Evolutionary conservation across 2,113 vertebrate species (phyloP).

Genomic region (Oceanodroma tethys): DNA sequence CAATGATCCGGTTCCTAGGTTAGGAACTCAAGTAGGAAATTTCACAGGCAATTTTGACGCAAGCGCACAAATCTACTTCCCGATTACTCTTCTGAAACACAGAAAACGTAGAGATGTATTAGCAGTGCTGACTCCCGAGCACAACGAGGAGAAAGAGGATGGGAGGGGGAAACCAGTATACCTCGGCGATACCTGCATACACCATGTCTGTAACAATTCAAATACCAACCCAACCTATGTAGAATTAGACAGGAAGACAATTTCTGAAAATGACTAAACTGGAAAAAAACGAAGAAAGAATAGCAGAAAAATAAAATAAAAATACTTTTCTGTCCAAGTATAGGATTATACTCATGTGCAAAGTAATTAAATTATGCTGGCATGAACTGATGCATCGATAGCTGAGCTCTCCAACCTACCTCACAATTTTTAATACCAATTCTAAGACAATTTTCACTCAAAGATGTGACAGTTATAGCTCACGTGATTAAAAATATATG

Average conservation of each 20-base stretch:
- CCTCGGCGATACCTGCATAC: not conserved
- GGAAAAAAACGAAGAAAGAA: not conserved
- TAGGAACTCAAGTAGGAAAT: not conserved
- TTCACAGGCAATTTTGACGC: not conserved
- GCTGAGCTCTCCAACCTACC: not conserved
- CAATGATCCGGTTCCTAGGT: not conserved
- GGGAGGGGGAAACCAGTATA: no score
- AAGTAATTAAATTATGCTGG: not conserved
- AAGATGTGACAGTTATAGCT: not conserved
- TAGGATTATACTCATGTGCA: not conserved
- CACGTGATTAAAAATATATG: not conserved
- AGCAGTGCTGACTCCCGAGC: accelerated
- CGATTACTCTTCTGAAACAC: not conserved
- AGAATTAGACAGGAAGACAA: not conserved
- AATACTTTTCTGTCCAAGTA: not conserved
- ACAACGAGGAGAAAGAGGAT: not conserved
- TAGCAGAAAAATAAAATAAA: not conserved
- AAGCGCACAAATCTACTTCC: not conserved
- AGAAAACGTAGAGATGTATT: not conserved
- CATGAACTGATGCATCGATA: not conserved
- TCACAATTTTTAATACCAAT: not conserved
- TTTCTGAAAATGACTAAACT: not conserved
- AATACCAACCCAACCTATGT: accelerated
- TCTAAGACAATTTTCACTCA: not conserved
- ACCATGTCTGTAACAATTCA: not conserved